Evolutionary conservation across 2,113 vertebrate species (phyloP).

Genomic region (Cranoglanis bouderius): DNA sequence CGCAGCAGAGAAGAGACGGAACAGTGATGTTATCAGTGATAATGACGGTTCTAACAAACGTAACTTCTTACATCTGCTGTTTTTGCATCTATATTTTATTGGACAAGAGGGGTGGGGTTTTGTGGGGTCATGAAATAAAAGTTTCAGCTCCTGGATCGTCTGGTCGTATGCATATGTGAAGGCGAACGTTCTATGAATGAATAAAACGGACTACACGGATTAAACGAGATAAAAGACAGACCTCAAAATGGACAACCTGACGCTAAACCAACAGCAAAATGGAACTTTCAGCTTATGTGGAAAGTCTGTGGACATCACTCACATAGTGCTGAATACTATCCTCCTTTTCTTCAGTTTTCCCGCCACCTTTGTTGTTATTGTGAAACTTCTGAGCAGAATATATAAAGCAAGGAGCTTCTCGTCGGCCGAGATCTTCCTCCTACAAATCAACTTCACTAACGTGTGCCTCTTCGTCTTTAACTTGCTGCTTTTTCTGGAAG

Average conservation of each 20-base stretch:
- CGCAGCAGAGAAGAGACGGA: neutral
- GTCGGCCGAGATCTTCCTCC: neutral
- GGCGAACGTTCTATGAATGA: too few relatives aligned
- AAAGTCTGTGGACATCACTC: neutral
- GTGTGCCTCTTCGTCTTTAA: neutral
- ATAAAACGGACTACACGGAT: neutral
- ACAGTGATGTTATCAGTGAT: neutral
- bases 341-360: neutral
- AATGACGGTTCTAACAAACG: neutral
- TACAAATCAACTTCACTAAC: constrained; percentile 2
- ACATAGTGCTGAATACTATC: neutral
- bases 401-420: neutral
- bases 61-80: neutral
- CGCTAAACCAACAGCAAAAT: neutral
- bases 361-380: neutral
- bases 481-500: neutral
- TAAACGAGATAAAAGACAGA: too few relatives aligned
- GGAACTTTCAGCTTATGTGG: too few relatives aligned
- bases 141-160: neutral
- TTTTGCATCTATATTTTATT: neutral
- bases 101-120: neutral
- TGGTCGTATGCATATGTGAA: neutral
- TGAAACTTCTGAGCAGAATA: neutral
- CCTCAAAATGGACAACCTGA: neutral
- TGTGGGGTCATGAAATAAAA: neutral